Percentiles rank a stretch among this genome's conserved stretches.
phyloP scores from a whole-genome alignment of 1,140 invertebrate genomes.

The Tetramorium alpestre region DNA sequence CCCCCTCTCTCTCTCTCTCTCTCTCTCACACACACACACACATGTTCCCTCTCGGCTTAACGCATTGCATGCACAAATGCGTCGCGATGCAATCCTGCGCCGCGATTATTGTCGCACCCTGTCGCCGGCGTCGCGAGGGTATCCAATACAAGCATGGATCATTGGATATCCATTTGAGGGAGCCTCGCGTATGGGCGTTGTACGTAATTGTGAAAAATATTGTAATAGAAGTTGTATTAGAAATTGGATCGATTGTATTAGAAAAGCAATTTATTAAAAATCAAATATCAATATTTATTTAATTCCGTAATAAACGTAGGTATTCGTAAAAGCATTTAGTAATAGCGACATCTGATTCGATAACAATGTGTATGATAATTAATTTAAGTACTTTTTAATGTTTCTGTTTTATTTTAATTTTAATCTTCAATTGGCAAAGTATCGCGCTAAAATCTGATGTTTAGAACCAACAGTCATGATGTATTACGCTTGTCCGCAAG shows the following conservation, averaged over 20 bases:
- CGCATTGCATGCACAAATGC: conserved; percentile 34
- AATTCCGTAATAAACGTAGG: not conserved
- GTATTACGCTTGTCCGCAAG: not conserved
- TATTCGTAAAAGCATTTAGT: not conserved
- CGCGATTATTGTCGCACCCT: conserved; percentile 39
- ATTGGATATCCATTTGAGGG: conserved; percentile 3
- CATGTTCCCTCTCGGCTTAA: not conserved
- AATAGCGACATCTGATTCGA: not conserved
- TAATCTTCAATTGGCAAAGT: not conserved
- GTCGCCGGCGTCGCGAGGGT: not conserved
- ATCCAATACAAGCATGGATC: not conserved
- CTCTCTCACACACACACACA: not conserved
- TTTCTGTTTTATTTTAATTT: conserved; percentile 6
- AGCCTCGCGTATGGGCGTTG: not conserved
- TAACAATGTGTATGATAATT: not conserved
- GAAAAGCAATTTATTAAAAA: not conserved
- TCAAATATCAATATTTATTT: not conserved
- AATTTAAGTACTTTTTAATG: not conserved
- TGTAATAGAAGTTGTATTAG: too few relatives aligned
- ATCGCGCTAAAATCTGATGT: not conserved
- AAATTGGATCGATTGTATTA: not conserved
- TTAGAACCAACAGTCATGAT: not conserved
- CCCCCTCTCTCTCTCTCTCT: not conserved
- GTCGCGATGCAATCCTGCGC: not conserved
- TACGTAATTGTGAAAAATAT: not conserved